These are phyloP conservation scores for Saccostrea glomerata DNA, from an alignment of 1,140 invertebrate species.

Conservation along the genomic window DNA sequence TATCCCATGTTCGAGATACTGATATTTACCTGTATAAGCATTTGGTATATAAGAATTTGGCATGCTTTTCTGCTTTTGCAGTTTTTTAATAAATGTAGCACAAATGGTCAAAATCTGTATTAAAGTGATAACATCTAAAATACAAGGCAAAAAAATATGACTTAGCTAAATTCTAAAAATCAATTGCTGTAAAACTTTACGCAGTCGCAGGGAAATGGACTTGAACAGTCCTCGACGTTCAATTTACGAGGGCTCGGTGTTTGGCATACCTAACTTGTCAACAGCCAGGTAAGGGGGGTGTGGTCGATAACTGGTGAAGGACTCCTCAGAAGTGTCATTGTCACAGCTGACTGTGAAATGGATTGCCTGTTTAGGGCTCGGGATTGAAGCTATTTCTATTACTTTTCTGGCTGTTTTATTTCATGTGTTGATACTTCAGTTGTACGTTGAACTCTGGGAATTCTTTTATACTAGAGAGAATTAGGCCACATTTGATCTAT, in stretches of 20 bases:
- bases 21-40: too few species aligned
- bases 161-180: not conserved
- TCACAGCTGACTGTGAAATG: not conserved
- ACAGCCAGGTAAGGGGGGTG: slow-evolving; percentile 23
- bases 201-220: slow-evolving; percentile 13
- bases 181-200: not conserved
- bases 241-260: slow-evolving; percentile 12
- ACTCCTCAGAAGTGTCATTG: not conserved
- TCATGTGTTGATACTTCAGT: not conserved
- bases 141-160: too few species aligned
- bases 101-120: too few species aligned
- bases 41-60: too few species aligned
- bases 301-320: slow-evolving; percentile 10
- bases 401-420: not conserved
- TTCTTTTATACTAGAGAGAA: not conserved
- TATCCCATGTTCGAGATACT: too few species aligned
- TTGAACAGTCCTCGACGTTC: slow-evolving; percentile 36
- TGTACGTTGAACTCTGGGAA: not conserved
- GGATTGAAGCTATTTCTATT: not conserved
- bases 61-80: too few species aligned
- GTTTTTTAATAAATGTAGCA: too few species aligned
- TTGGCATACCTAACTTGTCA: not conserved
- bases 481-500: not conserved
- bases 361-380: too few species aligned
- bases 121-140: too few species aligned